These are phyloP conservation scores for Sisor rabdophorus DNA, from an alignment of 2,113 vertebrate genomes.

Conservation along the genomic window DNA sequence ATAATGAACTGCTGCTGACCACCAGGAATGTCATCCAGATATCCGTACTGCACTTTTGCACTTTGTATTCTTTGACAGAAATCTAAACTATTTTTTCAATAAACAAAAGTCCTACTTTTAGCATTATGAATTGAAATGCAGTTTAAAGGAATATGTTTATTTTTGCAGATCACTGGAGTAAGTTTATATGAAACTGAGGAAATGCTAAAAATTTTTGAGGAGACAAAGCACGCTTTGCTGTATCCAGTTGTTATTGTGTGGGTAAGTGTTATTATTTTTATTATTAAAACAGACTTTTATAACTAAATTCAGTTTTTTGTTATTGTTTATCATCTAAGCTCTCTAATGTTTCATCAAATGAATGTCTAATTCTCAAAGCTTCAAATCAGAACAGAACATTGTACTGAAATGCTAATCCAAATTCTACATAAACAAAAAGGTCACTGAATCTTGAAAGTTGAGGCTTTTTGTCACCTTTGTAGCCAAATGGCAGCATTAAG, in stretches of 20 bases:
- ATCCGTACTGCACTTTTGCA: constrained; percentile 60
- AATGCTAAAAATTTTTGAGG: constrained; percentile 50
- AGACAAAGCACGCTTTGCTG: constrained; percentile 51
- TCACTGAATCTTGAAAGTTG: not conserved
- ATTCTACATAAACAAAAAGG: not conserved
- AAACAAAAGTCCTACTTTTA: not conserved
- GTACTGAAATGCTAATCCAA: not conserved
- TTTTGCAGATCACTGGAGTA: constrained; percentile 51
- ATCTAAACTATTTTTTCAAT: not conserved
- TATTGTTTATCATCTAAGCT: not conserved
- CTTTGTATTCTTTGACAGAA: not conserved
- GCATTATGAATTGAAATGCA: not conserved
- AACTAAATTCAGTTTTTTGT: not conserved
- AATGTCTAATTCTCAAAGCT: not conserved
- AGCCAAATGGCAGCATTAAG: constrained; percentile 7
- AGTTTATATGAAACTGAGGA: constrained; percentile 50
- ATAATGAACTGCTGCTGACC: constrained; percentile 51
- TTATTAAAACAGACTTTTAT: not conserved
- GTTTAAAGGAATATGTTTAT: not conserved
- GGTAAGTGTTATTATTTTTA: constrained; percentile 56
- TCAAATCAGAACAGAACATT: not conserved
- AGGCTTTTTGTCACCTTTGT: not conserved
- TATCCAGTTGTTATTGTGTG: constrained; percentile 66
- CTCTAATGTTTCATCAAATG: not conserved
- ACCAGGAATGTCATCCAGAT: constrained; percentile 69